Conservation (phyloP, 2,113 vertebrate genomes). For the Haemorhous mexicanus region DNA sequence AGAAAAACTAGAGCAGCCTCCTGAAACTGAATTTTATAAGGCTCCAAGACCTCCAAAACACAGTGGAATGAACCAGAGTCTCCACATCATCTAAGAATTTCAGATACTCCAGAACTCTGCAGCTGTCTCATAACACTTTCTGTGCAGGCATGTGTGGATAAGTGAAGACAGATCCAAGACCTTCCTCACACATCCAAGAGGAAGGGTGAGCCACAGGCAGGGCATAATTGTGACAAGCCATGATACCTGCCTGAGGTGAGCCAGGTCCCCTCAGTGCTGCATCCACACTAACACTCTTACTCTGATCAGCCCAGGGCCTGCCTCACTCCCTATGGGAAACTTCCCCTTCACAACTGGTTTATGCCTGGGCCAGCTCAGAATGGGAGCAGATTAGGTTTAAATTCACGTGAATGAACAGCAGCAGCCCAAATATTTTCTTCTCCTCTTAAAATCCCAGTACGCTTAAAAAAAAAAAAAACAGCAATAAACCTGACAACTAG, state of each 20-base stretch:
- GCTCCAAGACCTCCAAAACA: neutral
- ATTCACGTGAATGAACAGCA: neutral
- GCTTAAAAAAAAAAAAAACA: neutral
- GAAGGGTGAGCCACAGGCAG: neutral
- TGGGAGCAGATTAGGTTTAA: neutral
- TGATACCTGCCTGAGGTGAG: neutral
- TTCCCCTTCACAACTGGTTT: neutral
- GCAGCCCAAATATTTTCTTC: neutral
- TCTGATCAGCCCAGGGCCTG: neutral
- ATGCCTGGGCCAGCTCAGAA: neutral
- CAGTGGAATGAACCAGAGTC: neutral
- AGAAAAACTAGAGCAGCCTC: neutral
- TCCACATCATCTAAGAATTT: neutral
- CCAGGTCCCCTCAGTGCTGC: neutral
- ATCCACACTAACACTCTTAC: neutral
- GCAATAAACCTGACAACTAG: neutral
- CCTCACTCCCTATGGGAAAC: neutral
- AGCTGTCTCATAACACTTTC: neutral
- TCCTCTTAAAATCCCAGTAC: neutral
- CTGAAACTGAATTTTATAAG: neutral
- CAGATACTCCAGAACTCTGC: neutral
- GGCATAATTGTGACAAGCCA: neutral
- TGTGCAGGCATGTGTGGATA: rapidly evolving
- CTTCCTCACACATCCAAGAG: neutral
- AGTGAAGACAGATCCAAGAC: neutral